phyloP scores from a whole-genome alignment of 2,113 vertebrate genomes.

The Okapia johnstoni region DNA sequence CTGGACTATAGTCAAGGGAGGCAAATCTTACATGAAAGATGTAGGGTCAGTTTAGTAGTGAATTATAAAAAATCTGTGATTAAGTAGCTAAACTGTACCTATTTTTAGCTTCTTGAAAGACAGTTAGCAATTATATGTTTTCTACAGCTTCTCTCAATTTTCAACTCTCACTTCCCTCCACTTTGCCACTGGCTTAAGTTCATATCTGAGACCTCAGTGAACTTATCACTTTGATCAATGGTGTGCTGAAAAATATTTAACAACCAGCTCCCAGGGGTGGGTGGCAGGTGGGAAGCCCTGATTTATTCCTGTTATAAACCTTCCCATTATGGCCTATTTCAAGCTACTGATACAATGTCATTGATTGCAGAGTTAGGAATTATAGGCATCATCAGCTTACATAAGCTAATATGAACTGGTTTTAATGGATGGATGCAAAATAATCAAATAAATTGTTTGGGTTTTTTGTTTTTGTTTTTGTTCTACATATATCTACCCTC shows the following conservation, averaged over 20 bases:
- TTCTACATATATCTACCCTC: neutral
- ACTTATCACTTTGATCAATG: neutral
- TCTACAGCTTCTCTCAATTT: neutral
- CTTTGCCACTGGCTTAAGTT: neutral
- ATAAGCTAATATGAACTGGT: neutral
- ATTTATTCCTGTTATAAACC: neutral
- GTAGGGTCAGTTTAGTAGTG: neutral
- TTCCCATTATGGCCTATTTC: neutral
- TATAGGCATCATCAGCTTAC: neutral
- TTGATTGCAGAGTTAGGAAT: neutral
- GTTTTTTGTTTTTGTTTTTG: neutral
- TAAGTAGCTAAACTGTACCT: neutral
- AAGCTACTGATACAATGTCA: slow-evolving; percentile 11
- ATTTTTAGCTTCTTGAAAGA: slow-evolving; percentile 36
- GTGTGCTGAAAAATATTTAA: neutral
- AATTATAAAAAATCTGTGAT: slow-evolving; percentile 9
- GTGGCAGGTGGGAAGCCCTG: neutral
- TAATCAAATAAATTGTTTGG: neutral
- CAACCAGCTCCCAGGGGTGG: neutral
- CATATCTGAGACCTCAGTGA: neutral
- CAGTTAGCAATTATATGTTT: neutral
- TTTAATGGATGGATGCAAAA: neutral
- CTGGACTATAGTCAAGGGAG: neutral
- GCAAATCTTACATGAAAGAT: neutral
- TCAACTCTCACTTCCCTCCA: neutral